Evolutionary conservation across 2,888 invertebrate species (phyloP).

Genomic region (Oasisia sp.): DNA sequence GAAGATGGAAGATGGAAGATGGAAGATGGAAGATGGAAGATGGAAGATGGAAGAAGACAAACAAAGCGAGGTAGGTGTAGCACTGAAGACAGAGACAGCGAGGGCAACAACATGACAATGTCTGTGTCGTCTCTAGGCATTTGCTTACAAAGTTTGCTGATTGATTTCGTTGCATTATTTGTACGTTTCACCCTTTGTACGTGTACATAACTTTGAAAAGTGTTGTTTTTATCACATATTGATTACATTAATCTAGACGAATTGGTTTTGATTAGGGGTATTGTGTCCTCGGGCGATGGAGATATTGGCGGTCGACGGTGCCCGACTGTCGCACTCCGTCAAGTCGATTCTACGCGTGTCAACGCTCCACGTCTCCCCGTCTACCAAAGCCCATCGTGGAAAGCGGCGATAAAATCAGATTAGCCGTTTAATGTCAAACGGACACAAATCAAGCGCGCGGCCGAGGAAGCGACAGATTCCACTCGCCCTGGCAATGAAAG

Average conservation of each 20-base stretch:
- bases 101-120: too few species aligned
- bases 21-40: too few species aligned
- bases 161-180: neutral
- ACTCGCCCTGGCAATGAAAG: neutral
- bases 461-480: neutral
- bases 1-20: too few species aligned
- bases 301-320: neutral
- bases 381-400: neutral
- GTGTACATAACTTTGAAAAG: neutral
- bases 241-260: neutral
- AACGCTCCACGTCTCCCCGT: neutral
- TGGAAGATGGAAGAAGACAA: too few species aligned
- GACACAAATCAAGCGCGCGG: neutral
- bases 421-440: neutral
- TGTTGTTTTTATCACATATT: neutral
- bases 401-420: slow-evolving; percentile 1
- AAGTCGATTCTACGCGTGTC: neutral
- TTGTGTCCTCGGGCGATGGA: too few species aligned
- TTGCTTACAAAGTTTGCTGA: neutral
- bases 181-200: neutral
- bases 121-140: too few species aligned
- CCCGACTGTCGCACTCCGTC: neutral
- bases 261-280: neutral
- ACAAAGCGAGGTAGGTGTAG: too few species aligned
- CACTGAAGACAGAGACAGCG: too few species aligned